phyloP scores from a whole-genome alignment of 2,888 invertebrate genomes.

The Clitarchus hookeri region DNA sequence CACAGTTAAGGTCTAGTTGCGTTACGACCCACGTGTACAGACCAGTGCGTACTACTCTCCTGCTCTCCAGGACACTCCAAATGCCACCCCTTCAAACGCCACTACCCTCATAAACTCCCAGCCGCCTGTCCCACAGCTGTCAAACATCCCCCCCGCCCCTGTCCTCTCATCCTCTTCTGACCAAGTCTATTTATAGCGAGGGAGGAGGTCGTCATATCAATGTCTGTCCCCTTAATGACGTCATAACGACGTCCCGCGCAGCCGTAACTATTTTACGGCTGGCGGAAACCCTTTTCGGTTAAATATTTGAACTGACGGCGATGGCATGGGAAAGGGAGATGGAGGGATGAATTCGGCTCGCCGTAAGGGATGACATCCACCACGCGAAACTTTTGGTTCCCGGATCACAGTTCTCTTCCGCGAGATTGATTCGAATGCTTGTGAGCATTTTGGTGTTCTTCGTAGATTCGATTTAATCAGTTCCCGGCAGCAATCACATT shows the following conservation, averaged over 20 bases:
- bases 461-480: no score
- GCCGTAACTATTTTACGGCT: slow-evolving; percentile 2
- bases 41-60: neutral
- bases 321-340: no score
- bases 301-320: slow-evolving; percentile 3
- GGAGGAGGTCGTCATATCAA: neutral
- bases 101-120: neutral
- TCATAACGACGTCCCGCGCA: neutral
- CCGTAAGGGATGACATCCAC: no score
- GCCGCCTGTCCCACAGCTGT: neutral
- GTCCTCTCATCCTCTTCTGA: neutral
- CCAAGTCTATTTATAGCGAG: neutral
- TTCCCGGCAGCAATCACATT: no score
- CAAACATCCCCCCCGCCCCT: neutral
- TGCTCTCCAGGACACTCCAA: neutral
- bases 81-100: neutral
- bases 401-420: neutral
- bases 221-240: neutral
- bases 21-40: neutral
- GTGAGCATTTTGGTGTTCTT: no score
- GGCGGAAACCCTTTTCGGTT: neutral
- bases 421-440: neutral
- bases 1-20: neutral
- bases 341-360: no score
- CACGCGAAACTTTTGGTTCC: no score